phyloP scores from a whole-genome alignment of 2,888 invertebrate genomes.

The Lycaena phlaeas region DNA sequence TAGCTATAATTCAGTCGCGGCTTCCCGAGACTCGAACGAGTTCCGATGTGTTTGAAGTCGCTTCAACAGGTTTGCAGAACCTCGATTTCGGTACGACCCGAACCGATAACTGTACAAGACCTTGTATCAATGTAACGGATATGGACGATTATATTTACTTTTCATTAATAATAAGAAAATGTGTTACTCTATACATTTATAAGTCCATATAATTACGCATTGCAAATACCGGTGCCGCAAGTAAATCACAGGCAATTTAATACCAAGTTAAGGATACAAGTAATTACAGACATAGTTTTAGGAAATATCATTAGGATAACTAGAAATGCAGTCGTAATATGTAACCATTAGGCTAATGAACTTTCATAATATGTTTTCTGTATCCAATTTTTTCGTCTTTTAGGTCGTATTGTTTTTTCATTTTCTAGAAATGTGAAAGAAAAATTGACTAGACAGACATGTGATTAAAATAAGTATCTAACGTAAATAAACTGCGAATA shows the following conservation, averaged over 20 bases:
- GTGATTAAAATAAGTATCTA: too few species aligned
- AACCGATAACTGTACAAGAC: neutral
- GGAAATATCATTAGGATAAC: neutral
- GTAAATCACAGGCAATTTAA: constrained; percentile 1
- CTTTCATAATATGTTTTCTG: too few species aligned
- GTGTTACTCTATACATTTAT: neutral
- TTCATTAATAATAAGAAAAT: neutral
- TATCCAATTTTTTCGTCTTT: too few species aligned
- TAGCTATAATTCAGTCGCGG: neutral
- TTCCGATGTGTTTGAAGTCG: neutral
- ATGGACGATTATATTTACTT: too few species aligned
- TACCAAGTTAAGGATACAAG: neutral
- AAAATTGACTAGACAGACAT: too few species aligned
- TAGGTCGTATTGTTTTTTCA: too few species aligned
- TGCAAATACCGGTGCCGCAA: neutral
- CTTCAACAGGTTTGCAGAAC: neutral
- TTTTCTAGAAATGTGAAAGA: too few species aligned
- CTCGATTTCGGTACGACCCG: neutral
- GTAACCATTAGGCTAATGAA: too few species aligned
- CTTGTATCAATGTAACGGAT: too few species aligned
- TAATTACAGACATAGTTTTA: constrained; percentile 2
- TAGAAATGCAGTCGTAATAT: neutral
- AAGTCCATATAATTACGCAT: constrained; percentile 4
- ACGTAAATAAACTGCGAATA: too few species aligned
- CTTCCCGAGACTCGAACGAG: neutral